A percentile compares a stretch with the other conserved stretches of the same genome.
These are phyloP conservation scores for Stichopus chloronotus DNA, from an alignment of 35 echinoderm and acorn worm genomes.

Conservation along the genomic window DNA sequence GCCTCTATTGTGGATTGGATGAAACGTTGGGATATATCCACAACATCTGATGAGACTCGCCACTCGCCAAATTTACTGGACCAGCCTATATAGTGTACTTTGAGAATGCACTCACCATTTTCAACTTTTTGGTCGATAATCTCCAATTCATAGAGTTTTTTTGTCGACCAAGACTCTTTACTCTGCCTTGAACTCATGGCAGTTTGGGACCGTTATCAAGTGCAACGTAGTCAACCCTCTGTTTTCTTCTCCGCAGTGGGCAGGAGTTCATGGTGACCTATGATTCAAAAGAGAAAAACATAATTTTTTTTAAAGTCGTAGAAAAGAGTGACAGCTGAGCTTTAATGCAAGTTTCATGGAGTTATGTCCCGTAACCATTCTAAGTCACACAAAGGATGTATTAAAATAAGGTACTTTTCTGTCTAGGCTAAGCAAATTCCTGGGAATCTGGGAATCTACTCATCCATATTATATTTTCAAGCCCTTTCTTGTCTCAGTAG, in stretches of 20 bases:
- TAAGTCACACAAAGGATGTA: no score
- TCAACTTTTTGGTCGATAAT: constrained; percentile 9
- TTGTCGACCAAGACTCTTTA: neutral
- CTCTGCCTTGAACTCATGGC: neutral
- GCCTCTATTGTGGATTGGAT: neutral
- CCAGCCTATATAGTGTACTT: constrained; percentile 29
- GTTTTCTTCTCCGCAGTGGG: neutral
- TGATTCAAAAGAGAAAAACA: neutral
- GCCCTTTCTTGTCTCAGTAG: neutral
- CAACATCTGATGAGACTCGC: constrained; percentile 18
- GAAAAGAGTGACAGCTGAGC: no score
- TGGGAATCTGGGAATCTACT: neutral
- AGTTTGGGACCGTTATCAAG: neutral
- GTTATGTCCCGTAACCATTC: no score
- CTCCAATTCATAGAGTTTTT: constrained; percentile 16
- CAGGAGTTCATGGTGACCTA: neutral
- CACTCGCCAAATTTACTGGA: constrained; percentile 11
- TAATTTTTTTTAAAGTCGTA: no score
- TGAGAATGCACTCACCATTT: neutral
- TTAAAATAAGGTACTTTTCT: no score
- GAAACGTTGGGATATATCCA: neutral
- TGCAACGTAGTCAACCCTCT: neutral
- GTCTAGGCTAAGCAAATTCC: no score
- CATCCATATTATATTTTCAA: neutral
- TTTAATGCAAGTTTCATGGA: no score